phyloP scores from a whole-genome alignment of 2,113 vertebrate species.

The Macrotus californicus region DNA sequence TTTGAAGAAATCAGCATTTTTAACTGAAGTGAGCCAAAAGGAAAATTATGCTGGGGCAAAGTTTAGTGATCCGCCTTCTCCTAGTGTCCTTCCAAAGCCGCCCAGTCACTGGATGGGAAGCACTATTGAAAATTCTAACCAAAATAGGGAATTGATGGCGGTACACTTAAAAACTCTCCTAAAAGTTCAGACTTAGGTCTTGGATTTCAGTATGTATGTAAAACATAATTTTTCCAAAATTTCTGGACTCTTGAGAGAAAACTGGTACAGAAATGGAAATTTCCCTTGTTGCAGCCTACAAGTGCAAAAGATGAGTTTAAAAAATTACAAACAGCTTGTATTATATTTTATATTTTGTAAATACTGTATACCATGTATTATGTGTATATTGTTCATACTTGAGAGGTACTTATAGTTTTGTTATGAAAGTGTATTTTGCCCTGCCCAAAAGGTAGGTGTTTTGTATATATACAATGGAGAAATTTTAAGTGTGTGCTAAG shows the following conservation, averaged over 20 bases:
- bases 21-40: constrained; percentile 82
- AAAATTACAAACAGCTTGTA: constrained; percentile 74
- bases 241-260: constrained; percentile 62
- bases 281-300: constrained; percentile 82
- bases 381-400: constrained; percentile 94
- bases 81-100: constrained; percentile 94
- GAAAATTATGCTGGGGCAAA: constrained; percentile 95
- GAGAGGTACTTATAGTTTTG: constrained; percentile 96
- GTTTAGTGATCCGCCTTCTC: constrained; percentile 95
- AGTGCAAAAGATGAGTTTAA: constrained; percentile 79
- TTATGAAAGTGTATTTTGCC: constrained; percentile 92
- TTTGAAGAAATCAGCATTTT: constrained; percentile 71
- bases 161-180: constrained; percentile 93
- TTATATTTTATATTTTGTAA: constrained; percentile 91
- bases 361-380: constrained; percentile 93
- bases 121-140: constrained; percentile 77
- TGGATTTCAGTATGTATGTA: constrained; percentile 48
- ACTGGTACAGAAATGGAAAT: constrained; percentile 71
- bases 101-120: constrained; percentile 95
- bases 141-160: constrained; percentile 89
- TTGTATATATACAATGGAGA: constrained; percentile 81
- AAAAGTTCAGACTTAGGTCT: constrained; percentile 86
- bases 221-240: constrained; percentile 57
- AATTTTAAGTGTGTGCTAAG: constrained; percentile 77
- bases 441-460: constrained; percentile 83